These are phyloP conservation scores for Pterocles burchelli DNA, from an alignment of 2,113 vertebrate species.

Conservation along the genomic window DNA sequence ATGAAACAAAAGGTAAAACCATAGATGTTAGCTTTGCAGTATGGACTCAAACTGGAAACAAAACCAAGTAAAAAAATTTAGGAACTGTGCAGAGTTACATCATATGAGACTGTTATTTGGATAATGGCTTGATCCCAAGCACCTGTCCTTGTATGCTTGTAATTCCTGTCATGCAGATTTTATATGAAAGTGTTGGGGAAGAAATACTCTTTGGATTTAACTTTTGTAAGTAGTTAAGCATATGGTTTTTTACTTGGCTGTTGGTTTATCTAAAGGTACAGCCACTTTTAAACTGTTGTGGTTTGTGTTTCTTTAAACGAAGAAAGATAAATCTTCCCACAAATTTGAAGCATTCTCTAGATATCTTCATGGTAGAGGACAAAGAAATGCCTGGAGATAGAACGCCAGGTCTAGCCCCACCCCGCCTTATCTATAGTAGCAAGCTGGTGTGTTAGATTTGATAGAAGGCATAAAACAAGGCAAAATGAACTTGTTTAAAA, in stretches of 20 bases:
- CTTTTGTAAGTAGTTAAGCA: background rate
- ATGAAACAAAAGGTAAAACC: background rate
- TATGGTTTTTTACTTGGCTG: background rate
- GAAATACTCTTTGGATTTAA: background rate
- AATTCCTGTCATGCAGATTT: background rate
- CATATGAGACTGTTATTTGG: background rate
- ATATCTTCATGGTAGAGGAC: background rate
- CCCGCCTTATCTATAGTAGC: background rate
- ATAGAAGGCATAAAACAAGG: background rate
- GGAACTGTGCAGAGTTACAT: background rate
- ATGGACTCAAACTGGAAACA: background rate
- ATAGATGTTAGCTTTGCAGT: background rate
- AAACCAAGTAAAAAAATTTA: background rate
- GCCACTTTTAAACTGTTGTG: background rate
- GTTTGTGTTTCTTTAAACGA: background rate
- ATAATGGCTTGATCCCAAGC: background rate
- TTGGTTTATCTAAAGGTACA: background rate
- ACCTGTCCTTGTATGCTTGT: background rate
- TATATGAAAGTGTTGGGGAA: background rate
- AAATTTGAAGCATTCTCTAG: background rate
- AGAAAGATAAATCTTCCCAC: background rate
- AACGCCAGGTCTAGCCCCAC: background rate
- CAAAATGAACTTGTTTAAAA: background rate
- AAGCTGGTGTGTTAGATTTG: background rate
- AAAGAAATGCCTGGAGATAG: background rate